These are phyloP conservation scores for Equus przewalskii DNA, from an alignment of 2,113 vertebrate genomes.

Conservation along the genomic window DNA sequence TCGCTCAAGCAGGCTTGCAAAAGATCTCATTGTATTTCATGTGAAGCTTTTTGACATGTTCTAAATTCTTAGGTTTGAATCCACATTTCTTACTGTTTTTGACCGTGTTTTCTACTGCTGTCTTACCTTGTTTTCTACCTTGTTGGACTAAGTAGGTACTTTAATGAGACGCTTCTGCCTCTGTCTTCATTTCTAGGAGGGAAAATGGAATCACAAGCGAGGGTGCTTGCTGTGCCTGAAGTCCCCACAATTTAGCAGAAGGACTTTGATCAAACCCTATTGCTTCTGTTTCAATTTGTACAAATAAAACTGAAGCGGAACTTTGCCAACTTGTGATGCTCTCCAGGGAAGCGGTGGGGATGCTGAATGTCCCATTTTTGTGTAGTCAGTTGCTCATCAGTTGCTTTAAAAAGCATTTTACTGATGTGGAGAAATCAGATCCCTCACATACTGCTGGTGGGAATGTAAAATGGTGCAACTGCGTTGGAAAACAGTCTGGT, in stretches of 20 bases:
- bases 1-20: not conserved
- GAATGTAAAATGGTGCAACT: not conserved
- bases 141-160: not conserved
- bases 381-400: not conserved
- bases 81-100: not conserved
- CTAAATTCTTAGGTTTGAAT: not conserved
- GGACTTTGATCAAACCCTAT: not conserved
- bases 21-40: not conserved
- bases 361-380: not conserved
- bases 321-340: not conserved
- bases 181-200: not conserved
- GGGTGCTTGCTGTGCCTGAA: not conserved
- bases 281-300: not conserved
- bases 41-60: not conserved
- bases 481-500: not conserved
- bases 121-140: not conserved
- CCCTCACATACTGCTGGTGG: not conserved
- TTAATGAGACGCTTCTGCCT: not conserved
- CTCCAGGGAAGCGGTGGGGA: not conserved
- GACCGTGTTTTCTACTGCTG: not conserved
- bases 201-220: not conserved
- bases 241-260: not conserved
- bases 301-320: not conserved
- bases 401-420: not conserved
- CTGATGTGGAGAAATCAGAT: not conserved